A percentile compares a stretch with the other conserved stretches of the same genome.
Conservation (phyloP, 2,888 invertebrate genomes). For the Sussaba pulchella region DNA sequence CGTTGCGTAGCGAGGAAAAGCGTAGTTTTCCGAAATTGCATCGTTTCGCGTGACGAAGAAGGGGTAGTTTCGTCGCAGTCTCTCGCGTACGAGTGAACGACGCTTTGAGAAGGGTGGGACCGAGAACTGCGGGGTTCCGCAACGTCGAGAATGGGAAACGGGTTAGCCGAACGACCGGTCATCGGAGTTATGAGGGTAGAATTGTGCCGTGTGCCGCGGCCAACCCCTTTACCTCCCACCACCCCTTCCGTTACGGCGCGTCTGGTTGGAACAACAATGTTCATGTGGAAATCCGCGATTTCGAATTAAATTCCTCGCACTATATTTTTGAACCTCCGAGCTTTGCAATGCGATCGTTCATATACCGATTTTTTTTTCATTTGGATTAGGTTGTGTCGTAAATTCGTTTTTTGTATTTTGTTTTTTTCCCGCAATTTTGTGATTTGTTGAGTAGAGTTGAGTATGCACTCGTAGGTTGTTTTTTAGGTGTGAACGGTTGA, state of each 20-base stretch:
- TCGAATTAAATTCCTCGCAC: slow-evolving; percentile 13
- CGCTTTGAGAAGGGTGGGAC: slow-evolving; percentile 64
- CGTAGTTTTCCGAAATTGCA: slow-evolving; percentile 62
- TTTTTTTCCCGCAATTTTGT: no score
- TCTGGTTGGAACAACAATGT: slow-evolving; percentile 27
- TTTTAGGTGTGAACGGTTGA: no score
- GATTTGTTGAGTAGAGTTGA: no score
- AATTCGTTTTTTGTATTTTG: no score
- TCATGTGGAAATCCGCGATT: slow-evolving; percentile 26
- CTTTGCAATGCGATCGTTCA: background rate
- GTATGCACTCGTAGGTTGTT: no score
- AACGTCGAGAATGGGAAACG: slow-evolving; percentile 75
- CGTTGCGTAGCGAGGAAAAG: slow-evolving; percentile 11
- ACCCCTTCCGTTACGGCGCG: background rate
- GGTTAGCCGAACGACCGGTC: slow-evolving; percentile 75
- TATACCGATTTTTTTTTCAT: background rate
- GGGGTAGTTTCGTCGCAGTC: slow-evolving; percentile 40
- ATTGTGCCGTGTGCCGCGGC: slow-evolving; percentile 64
- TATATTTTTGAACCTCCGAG: background rate
- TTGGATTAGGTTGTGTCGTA: no score
- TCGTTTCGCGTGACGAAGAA: slow-evolving; percentile 48
- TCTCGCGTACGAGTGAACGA: slow-evolving; percentile 66
- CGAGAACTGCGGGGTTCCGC: slow-evolving; percentile 60
- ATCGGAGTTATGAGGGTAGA: slow-evolving; percentile 74
- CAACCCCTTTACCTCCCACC: slow-evolving; percentile 6